These are phyloP conservation scores for Paradoxurus hermaphroditus DNA, from an alignment of 2,113 vertebrate genomes.

Conservation along the genomic window DNA sequence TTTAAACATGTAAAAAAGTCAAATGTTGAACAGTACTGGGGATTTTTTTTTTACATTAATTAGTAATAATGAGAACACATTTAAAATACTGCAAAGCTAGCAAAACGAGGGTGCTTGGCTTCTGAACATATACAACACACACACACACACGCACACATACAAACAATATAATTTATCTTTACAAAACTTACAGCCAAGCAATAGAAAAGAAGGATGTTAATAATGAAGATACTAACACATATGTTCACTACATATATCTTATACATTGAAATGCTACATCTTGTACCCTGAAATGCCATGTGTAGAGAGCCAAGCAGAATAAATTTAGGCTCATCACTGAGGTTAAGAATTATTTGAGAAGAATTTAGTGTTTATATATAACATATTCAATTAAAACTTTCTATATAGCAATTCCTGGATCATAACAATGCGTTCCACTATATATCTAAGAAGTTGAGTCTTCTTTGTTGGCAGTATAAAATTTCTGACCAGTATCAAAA, in stretches of 20 bases:
- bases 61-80: slow-evolving; percentile 71
- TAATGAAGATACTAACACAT: slow-evolving; percentile 64
- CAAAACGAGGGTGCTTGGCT: slow-evolving; percentile 55
- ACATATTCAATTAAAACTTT: slow-evolving; percentile 65
- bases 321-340: slow-evolving; percentile 56
- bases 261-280: slow-evolving; percentile 45
- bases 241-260: slow-evolving; percentile 1
- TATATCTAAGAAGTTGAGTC: slow-evolving; percentile 60
- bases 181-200: slow-evolving; percentile 71
- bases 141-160: slow-evolving; percentile 19
- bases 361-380: slow-evolving; percentile 50
- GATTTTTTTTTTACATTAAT: slow-evolving; percentile 51
- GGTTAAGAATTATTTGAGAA: slow-evolving; percentile 49
- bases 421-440: background rate
- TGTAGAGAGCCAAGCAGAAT: slow-evolving; percentile 72
- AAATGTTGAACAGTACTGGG: slow-evolving; percentile 61
- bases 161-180: slow-evolving; percentile 68
- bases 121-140: slow-evolving; percentile 55
- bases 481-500: slow-evolving; percentile 79
- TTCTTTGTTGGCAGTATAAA: slow-evolving; percentile 76
- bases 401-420: slow-evolving; percentile 30
- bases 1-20: slow-evolving; percentile 78
- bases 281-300: slow-evolving; percentile 65
- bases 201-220: slow-evolving; percentile 58
- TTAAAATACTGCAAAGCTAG: slow-evolving; percentile 66